Evolutionary conservation across 2,113 vertebrate species (phyloP), one percentile per base, ranked within the genome.

Genomic region (Xiphophorus maculatus): DNA sequence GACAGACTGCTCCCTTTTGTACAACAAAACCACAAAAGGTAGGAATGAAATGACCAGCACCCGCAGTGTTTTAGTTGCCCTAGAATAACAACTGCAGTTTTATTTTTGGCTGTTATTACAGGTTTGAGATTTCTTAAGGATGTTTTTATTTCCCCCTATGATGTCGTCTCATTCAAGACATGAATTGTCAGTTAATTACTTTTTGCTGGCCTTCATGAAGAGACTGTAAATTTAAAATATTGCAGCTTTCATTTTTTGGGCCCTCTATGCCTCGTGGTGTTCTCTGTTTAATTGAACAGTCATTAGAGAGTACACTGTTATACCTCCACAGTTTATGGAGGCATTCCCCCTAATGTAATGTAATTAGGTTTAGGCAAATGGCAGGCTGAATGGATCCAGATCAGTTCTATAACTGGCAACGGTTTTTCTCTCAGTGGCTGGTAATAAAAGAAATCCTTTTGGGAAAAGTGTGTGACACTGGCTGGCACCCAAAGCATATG

Each of bases 241-340:
- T 88, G 81, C 70, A 75, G 48, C 78, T 83, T 80, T 79, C 78
- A 79, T 88, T 42, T 42, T 87, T 86, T 84, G 74, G 75, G 61
- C 51, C 69, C 27, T 19, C 58, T 85, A 82, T 90, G 84, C 89
- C 89, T 88, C 82, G 83, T 86, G 88, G 79, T 84, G 78, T 87
- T 88, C 89, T 90, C 79, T 79, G 81, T 90, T 92, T 90, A 91
- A 93, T 90, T 92, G 90, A 90, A 89, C 85, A 80, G 81, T 91
- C 87, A 87, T 91, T 90, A 92, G 87, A 87, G 83, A 90, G 90
- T 83, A 85, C 83, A 84, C 80, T 83, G 86, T 81, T 89, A 78
- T 88, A 88, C 77, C 76, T 74, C 76, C 77, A 86, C 90, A 90
- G 89, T 91, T 92, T 87, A 88, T 89, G 77, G 89, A 87, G 86